Evolutionary conservation across 2,797 vertebrate species (phyloP).

Genomic region (Ctenochaetus hawaiiensis): DNA sequence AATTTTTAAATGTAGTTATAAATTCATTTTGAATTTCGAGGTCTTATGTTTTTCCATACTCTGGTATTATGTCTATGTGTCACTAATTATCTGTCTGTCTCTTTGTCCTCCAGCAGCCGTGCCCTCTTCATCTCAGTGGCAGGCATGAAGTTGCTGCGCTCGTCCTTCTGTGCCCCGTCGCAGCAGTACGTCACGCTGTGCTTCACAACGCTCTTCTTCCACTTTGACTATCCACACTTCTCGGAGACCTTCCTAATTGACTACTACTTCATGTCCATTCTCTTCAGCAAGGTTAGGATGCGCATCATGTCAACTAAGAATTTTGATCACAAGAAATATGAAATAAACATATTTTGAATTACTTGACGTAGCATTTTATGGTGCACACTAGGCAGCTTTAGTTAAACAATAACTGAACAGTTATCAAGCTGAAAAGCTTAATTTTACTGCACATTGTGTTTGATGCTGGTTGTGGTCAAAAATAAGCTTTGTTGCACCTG

Average conservation of each 20-base stretch:
- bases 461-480: neutral
- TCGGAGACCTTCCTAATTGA: slow-evolving; percentile 93
- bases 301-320: neutral
- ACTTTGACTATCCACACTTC: slow-evolving; percentile 92
- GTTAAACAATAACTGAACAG: neutral
- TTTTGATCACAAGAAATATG: neutral
- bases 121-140: slow-evolving; percentile 93
- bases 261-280: slow-evolving; percentile 94
- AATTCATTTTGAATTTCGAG: neutral
- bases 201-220: slow-evolving; percentile 94
- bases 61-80: neutral
- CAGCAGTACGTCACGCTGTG: slow-evolving; percentile 93
- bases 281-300: slow-evolving; percentile 91
- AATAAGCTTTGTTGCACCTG: neutral
- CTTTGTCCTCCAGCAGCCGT: slow-evolving; percentile 81
- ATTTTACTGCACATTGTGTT: neutral
- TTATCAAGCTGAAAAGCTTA: neutral
- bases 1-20: neutral
- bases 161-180: slow-evolving; percentile 90
- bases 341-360: neutral
- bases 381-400: neutral
- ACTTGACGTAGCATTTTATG: neutral
- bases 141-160: slow-evolving; percentile 93
- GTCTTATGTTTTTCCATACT: neutral
- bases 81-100: slow-evolving; percentile 13